Evolutionary conservation across 1,140 invertebrate species (phyloP), one percentile per base, ranked within the genome.

Genomic region (Lasaia peninsularis): DNA sequence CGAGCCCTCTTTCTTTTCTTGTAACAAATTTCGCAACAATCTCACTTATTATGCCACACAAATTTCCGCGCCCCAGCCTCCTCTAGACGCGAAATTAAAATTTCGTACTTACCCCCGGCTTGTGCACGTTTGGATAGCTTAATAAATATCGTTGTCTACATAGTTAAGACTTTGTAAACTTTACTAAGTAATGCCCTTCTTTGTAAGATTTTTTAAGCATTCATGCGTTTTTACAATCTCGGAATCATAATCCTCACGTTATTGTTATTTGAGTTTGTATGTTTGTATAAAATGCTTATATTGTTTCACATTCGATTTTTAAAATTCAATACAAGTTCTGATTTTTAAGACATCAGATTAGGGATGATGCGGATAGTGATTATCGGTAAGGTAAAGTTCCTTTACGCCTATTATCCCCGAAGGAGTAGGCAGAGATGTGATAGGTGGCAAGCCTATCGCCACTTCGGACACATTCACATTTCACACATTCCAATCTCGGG

Each of bases 41-140:
- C 85, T 88, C 80, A 88, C 85, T 86, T 88, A 88, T 86, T 88
- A 88, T 88, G 85, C 85, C 80, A 86, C 85, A 88, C 82, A 86
- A 88, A 88, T 88, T 80, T 88, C 82, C 78, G 80, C 71, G 71
- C 76, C 73, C 76, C 79, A 69, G 68, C 71, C 66, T 66, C 69
- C 77, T 79, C 72, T 72, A 81, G 77, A 85, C 78, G 75, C 78
- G 80, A 87, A 86, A 88, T 86, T 88, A 86, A 88, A 88, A 86
- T 86, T 88, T 88, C 74, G 80, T 80, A 84, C 83, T 77, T 76
- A 82, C 80, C 78, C 72, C 80, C 68, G 62, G 62, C 73, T 74
- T 75, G 69, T 72, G 67, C 69, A 75, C 73, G 73, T 63, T 71
- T 59, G 73, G 78, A 85, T 85, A 73, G 71, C 84, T 87, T 80